Evolutionary conservation across 2,888 invertebrate species (phyloP).

Genomic region (Anorthoa munda): DNA sequence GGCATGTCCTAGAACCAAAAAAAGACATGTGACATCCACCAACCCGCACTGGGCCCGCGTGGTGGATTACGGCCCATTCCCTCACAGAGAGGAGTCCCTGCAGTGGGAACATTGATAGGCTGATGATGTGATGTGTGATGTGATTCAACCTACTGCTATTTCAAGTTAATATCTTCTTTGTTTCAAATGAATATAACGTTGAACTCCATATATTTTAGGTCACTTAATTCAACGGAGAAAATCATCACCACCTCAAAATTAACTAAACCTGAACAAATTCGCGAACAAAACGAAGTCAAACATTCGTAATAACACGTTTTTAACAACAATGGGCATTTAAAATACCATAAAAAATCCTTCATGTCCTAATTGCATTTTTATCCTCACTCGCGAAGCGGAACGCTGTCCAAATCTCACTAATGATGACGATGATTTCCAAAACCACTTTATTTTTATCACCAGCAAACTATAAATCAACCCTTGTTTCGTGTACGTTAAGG

Average conservation of each 20-base stretch:
- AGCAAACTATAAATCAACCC: background rate
- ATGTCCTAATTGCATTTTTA: slow-evolving; percentile 81
- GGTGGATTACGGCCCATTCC: too few species aligned
- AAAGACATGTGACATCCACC: too few species aligned
- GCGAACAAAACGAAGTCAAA: slow-evolving; percentile 38
- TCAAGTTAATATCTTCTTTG: background rate
- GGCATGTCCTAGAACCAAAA: too few species aligned
- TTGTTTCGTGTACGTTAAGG: background rate
- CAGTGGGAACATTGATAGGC: too few species aligned
- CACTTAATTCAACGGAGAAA: background rate
- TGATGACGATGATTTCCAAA: slow-evolving; percentile 77
- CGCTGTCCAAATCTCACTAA: slow-evolving; percentile 82
- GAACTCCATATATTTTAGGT: background rate
- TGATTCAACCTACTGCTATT: background rate
- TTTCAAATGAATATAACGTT: too few species aligned
- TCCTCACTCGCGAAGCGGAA: slow-evolving; percentile 79
- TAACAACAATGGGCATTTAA: slow-evolving; percentile 81
- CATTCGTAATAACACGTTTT: slow-evolving; percentile 65
- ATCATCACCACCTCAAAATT: background rate
- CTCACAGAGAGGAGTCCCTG: too few species aligned
- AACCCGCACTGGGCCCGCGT: too few species aligned
- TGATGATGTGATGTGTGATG: too few species aligned
- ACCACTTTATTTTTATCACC: slow-evolving; percentile 28
- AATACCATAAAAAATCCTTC: slow-evolving; percentile 78
- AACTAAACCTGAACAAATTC: slow-evolving; percentile 31